Conservation (phyloP, 2,113 vertebrate genomes). For the Spizaetus ornatus region DNA sequence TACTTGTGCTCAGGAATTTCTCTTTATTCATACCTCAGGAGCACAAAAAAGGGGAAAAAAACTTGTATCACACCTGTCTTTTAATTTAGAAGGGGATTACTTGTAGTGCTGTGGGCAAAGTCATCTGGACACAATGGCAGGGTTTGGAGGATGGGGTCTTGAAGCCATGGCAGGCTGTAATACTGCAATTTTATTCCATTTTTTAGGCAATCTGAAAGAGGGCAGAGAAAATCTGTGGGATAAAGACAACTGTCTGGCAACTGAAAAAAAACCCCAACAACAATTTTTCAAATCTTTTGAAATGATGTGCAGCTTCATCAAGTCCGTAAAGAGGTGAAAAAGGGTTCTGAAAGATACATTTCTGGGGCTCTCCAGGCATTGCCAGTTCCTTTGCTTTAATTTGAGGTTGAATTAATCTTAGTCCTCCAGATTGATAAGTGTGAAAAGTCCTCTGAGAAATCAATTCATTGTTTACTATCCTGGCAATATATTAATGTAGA, state of each 20-base stretch:
- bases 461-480: not conserved
- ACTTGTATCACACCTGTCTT: conserved; percentile 45
- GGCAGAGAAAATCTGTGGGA: not conserved
- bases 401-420: not conserved
- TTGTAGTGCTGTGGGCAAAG: conserved; percentile 18
- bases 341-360: not conserved
- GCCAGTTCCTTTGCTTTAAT: not conserved
- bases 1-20: conserved; percentile 52
- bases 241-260: not conserved
- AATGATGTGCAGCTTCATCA: not conserved
- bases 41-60: not conserved
- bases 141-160: not conserved
- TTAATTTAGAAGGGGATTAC: conserved; percentile 60
- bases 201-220: not conserved
- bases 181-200: not conserved
- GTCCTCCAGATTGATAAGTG: not conserved
- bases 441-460: conserved; percentile 12
- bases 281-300: not conserved
- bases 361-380: not conserved
- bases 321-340: not conserved
- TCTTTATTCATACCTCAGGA: conserved; percentile 44
- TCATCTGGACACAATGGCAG: not conserved
- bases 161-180: not conserved
- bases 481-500: not conserved
- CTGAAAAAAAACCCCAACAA: not conserved